A percentile compares a stretch with the other conserved stretches of the same genome.
phyloP scores from a whole-genome alignment of 1,140 invertebrate species.

The Maniola jurtina region DNA sequence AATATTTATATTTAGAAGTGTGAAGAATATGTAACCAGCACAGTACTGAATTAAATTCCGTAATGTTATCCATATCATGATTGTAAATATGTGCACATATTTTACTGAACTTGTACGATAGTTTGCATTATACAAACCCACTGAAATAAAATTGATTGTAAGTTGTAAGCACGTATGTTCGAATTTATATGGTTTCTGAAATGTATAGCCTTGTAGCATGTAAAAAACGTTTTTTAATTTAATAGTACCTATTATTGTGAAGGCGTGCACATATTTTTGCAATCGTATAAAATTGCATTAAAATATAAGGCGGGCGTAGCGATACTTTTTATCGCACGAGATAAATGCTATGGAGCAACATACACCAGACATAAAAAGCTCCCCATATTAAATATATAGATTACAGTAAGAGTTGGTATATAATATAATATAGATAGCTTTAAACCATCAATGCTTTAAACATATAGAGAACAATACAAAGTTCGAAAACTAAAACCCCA shows the following conservation, averaged over 20 bases:
- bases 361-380: too few relatives aligned
- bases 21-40: too few relatives aligned
- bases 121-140: background rate
- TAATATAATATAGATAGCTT: too few relatives aligned
- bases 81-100: background rate
- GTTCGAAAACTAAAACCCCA: too few relatives aligned
- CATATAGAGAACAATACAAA: too few relatives aligned
- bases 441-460: too few relatives aligned
- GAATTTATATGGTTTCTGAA: background rate
- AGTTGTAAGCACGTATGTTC: background rate
- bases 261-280: slow-evolving; percentile 2
- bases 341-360: too few relatives aligned
- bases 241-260: slow-evolving; percentile 7
- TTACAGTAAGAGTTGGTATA: too few relatives aligned
- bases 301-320: background rate
- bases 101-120: background rate
- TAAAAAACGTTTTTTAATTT: background rate
- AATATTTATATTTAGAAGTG: too few relatives aligned
- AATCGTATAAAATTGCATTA: slow-evolving; percentile 1
- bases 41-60: too few relatives aligned
- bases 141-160: background rate
- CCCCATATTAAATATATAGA: too few relatives aligned
- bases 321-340: too few relatives aligned
- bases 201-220: slow-evolving; percentile 4
- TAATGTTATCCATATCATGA: background rate